Evolutionary conservation across 2,888 invertebrate genomes (phyloP).

Genomic region (Noctua pronuba): DNA sequence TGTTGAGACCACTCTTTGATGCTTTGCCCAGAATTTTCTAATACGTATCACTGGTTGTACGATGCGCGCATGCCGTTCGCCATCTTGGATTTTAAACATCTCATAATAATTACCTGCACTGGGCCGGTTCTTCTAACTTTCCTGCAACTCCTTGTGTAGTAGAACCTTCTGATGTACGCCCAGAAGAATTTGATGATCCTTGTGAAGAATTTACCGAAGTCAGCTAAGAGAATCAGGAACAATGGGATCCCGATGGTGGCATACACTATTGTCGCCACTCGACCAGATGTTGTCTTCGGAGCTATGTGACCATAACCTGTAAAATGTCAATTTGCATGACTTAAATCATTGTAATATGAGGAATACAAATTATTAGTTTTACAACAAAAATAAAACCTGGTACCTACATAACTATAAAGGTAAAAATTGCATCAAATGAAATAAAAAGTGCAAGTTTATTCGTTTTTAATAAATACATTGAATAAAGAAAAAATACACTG

Average conservation of each 20-base stretch:
- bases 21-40: conserved; percentile 2
- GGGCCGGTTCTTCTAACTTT: conserved; percentile 94
- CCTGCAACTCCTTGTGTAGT: conserved; percentile 96
- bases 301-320: conserved; percentile 99
- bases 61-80: not conserved
- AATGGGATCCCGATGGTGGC: conserved; percentile 98
- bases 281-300: conserved; percentile 96
- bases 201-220: conserved; percentile 98
- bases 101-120: conserved; percentile 90
- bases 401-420: not conserved
- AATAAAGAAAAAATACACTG: not conserved
- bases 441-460: conserved; percentile 34
- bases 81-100: not conserved
- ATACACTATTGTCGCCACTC: conserved; percentile 97
- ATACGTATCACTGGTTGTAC: not conserved
- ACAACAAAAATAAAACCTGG: not conserved
- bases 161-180: conserved; percentile 95
- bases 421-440: not conserved
- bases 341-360: not conserved
- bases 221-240: conserved; percentile 97
- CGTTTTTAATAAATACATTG: conserved; percentile 42
- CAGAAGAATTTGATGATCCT: conserved; percentile 97
- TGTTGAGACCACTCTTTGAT: conserved; percentile 9
- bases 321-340: conserved; percentile 55
- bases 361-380: not conserved